Base-by-base conservation (phyloP, 2,797 vertebrate genomes). In the Schizothorax lantsangensis region DNA sequence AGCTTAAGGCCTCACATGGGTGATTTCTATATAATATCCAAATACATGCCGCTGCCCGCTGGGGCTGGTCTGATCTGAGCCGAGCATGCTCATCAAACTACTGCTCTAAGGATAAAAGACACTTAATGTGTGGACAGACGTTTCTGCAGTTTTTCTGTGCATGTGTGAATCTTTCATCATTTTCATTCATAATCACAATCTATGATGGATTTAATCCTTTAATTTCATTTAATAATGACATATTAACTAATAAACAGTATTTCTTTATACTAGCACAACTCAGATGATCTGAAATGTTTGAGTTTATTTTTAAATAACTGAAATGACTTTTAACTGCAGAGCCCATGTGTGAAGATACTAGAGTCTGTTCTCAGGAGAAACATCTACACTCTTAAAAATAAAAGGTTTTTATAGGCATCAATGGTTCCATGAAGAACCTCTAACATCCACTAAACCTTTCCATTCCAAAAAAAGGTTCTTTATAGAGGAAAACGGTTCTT, bases 1-100 rank as follows among this genome's bases (percentile, higher is more conserved):
- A 59, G 72, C 33, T 79, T 79, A 79, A 59, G 52, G 33, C 75
- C 33, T 30, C 79, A 66, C 38, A 66, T 66, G 79, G 79, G 59
- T 66, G 52, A 59, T 38, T 33, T 57, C 75, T 64, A 64, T 64
- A 64, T 15, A 64, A 64, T 30, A 64, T 64, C 62, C 14, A 64
- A 30, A 64, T 30, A 64, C 62, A 64, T 30, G 62, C 5, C 0
- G 62, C 62, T 64, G 62, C n/a, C 62, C 5, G 12, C 26, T 64
- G 5, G 26, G 2, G 12, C 12, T 64, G 26, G 62, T 30, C 26
- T 64, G 26, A 64, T 15, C 26, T 30, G n/a, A 64, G 5, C 62
- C 2, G 26, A 64, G 5, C 26, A 30, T 30, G 26, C 26, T 64
- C 62, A 64, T 64, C 26, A 30, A 64, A 30, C 26, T 64, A 30